A percentile compares a stretch with the other conserved stretches of the same genome.
Conservation (phyloP, 2,888 invertebrate species). For the Himalopsyche anomala region DNA sequence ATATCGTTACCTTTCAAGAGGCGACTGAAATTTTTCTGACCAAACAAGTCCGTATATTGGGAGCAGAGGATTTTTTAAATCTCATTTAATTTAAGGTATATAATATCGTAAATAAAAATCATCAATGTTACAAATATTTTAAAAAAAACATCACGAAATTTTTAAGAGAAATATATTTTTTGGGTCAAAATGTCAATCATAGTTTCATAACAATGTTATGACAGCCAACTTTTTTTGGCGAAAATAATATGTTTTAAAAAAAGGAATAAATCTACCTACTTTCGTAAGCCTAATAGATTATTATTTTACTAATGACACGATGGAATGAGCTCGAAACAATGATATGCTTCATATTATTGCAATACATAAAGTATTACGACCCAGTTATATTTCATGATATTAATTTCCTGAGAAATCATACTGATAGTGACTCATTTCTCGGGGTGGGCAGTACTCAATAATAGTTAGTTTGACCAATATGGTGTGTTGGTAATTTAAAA, state of each 20-base stretch:
- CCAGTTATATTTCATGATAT: neutral
- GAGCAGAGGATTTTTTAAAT: too few relatives aligned
- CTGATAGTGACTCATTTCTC: neutral
- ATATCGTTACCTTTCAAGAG: too few relatives aligned
- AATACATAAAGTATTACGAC: neutral
- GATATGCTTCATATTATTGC: neutral
- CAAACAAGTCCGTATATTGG: too few relatives aligned
- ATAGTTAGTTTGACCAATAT: too few relatives aligned
- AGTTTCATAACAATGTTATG: neutral
- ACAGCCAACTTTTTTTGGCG: neutral
- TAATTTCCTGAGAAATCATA: neutral
- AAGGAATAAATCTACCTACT: neutral
- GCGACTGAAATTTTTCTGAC: too few relatives aligned
- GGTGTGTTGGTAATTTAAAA: too few relatives aligned
- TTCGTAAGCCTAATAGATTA: neutral
- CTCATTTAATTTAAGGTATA: too few relatives aligned
- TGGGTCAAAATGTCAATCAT: slow-evolving; percentile 6
- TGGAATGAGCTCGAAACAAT: neutral
- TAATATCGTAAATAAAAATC: too few relatives aligned
- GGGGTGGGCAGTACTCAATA: slow-evolving; percentile 1
- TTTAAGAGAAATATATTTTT: neutral
- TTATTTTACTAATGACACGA: neutral
- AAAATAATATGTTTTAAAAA: neutral
- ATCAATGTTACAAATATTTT: too few relatives aligned
- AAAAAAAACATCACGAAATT: neutral